Conservation (phyloP, 2,888 invertebrate genomes). For the Cryptus viduatorius region DNA sequence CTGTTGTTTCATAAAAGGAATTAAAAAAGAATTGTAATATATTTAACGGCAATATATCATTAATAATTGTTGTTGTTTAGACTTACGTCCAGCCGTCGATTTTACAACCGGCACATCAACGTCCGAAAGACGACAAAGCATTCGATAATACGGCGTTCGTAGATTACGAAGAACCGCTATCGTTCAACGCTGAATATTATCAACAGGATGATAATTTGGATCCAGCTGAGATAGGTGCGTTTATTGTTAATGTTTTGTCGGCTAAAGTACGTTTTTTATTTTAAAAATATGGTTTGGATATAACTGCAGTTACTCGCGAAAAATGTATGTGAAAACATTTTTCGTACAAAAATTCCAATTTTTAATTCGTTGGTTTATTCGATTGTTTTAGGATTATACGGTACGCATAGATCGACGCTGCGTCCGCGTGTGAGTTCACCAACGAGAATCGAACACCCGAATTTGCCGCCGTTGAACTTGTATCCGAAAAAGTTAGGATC, state of each 20-base stretch:
- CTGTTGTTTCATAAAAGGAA: not conserved
- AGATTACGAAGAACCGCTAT: conserved; percentile 93
- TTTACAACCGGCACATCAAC: conserved; percentile 76
- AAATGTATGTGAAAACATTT: not conserved
- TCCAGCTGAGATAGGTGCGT: conserved; percentile 79
- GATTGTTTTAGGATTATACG: conserved; percentile 75
- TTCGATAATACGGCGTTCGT: conserved; percentile 92
- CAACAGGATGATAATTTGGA: conserved; percentile 87
- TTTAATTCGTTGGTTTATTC: not conserved
- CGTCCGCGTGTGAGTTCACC: conserved; percentile 92
- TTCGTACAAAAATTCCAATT: not conserved
- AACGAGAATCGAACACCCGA: conserved; percentile 93
- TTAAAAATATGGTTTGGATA: no score
- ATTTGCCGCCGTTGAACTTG: conserved; percentile 92
- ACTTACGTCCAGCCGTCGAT: conserved; percentile 82
- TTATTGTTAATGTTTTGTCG: not conserved
- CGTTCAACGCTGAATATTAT: conserved; percentile 90
- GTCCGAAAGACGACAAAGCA: conserved; percentile 83
- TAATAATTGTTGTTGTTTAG: conserved; percentile 73
- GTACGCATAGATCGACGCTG: conserved; percentile 78
- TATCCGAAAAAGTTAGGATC: conserved; percentile 85
- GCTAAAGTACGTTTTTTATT: conserved; percentile 53
- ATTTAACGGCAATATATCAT: not conserved
- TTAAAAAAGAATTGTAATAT: not conserved
- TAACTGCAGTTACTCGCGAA: not conserved